Evolutionary conservation across 37 sponge, comb jelly and placozoan species (phyloP).

Genomic region (Corticium candelabrum): DNA sequence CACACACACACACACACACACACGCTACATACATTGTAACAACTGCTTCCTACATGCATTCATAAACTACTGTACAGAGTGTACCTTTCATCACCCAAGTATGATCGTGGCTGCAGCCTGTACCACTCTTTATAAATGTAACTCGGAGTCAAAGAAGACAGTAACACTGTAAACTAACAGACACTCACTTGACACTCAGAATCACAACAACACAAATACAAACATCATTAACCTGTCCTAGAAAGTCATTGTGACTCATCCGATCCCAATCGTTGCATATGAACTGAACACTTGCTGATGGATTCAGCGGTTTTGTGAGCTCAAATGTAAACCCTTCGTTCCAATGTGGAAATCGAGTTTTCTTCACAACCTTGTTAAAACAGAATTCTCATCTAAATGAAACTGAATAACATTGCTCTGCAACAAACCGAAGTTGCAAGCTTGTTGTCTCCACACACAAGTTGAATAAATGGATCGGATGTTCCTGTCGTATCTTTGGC

Average conservation of each 20-base stretch:
- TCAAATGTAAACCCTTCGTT: slow-evolving; percentile 39
- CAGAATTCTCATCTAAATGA: too few species aligned
- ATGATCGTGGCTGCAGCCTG: neutral
- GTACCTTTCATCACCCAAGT: too few species aligned
- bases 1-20: neutral
- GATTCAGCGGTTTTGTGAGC: slow-evolving; percentile 9
- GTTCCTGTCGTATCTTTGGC: slow-evolving; percentile 46
- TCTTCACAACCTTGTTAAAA: slow-evolving; percentile 53
- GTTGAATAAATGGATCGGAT: slow-evolving; percentile 54
- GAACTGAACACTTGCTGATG: slow-evolving; percentile 16
- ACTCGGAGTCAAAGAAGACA: too few species aligned
- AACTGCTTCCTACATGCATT: too few species aligned
- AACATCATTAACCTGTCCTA: slow-evolving; percentile 58
- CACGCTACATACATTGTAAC: neutral
- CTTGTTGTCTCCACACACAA: slow-evolving; percentile 36
- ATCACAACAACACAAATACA: neutral
- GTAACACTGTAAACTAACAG: too few species aligned
- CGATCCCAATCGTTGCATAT: slow-evolving; percentile 45
- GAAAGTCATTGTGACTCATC: slow-evolving; percentile 50
- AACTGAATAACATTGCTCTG: too few species aligned
- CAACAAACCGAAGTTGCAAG: neutral
- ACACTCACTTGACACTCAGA: neutral
- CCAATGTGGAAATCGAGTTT: slow-evolving; percentile 76
- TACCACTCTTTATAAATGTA: neutral
- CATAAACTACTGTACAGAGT: too few species aligned